Conservation (phyloP, 1,140 invertebrate genomes). For the Lasaia peninsularis region DNA sequence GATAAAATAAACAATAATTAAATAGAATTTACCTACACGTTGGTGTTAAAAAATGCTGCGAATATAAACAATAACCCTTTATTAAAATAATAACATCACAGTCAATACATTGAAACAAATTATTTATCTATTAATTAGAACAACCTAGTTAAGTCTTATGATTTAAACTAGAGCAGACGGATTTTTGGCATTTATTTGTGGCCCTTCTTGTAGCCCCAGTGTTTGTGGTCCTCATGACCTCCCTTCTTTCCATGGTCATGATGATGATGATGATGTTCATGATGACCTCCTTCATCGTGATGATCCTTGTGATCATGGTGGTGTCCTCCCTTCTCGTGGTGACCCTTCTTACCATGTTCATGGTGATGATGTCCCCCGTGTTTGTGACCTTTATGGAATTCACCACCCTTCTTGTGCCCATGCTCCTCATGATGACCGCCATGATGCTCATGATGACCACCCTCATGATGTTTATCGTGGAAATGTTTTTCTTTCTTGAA, state of each 20-base stretch:
- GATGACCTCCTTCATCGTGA: conserved; percentile 77
- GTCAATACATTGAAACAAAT: conserved; percentile 46
- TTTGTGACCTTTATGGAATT: conserved; percentile 82
- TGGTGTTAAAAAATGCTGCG: not conserved
- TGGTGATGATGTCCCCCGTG: conserved; percentile 82
- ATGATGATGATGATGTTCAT: conserved; percentile 80
- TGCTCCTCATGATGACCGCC: conserved; percentile 82
- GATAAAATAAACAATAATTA: too few species aligned
- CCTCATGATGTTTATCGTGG: conserved; percentile 86
- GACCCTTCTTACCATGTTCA: conserved; percentile 84
- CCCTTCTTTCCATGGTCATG: conserved; percentile 81
- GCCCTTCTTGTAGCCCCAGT: conserved; percentile 76
- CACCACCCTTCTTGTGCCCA: conserved; percentile 81
- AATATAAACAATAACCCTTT: conserved; percentile 27
- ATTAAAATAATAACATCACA: conserved; percentile 49
- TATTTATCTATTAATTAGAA: conserved; percentile 34
- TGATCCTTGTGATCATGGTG: conserved; percentile 66
- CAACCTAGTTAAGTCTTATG: conserved; percentile 40
- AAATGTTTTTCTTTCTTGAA: conserved; percentile 79
- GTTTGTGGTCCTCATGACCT: conserved; percentile 75
- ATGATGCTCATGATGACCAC: conserved; percentile 82
- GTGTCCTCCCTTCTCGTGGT: conserved; percentile 81
- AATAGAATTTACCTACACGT: not conserved
- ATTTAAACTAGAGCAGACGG: conserved; percentile 29
- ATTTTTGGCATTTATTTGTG: conserved; percentile 58